Percentiles rank a stretch among this genome's conserved stretches.
Conservation (phyloP, 1,140 invertebrate genomes). For the Drosophila eugracilis region DNA sequence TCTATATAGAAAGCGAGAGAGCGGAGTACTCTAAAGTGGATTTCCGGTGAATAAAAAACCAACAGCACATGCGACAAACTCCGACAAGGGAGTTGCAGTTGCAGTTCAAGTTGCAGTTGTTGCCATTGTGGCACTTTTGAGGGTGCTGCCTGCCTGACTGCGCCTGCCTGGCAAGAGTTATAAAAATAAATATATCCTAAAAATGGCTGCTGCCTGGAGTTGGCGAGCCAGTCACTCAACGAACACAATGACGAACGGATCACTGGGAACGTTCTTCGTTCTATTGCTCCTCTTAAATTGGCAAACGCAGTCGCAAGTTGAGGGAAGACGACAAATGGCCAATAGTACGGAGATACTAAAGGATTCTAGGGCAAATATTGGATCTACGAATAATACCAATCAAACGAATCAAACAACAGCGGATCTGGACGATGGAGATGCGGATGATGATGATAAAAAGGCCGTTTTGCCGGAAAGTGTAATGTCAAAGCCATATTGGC, state of each 20-base stretch:
- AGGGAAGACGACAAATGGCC: conserved; percentile 36
- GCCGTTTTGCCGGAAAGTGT: conserved; percentile 12
- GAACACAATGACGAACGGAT: conserved; percentile 18
- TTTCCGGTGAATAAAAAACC: conserved; percentile 82
- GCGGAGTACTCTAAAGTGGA: conserved; percentile 70
- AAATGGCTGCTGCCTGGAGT: conserved; percentile 38
- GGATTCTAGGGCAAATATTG: conserved; percentile 60
- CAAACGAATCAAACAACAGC: neutral
- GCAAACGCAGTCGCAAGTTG: conserved; percentile 1
- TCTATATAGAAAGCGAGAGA: conserved; percentile 7
- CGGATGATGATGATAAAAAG: conserved; percentile 51
- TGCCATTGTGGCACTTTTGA: conserved; percentile 32
- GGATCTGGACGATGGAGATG: conserved; percentile 13
- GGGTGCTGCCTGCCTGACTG: conserved; percentile 22
- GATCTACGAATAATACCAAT: conserved; percentile 1
- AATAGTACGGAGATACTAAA: conserved; percentile 56
- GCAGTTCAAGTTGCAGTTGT: conserved; percentile 34
- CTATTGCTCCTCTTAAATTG: conserved; percentile 16
- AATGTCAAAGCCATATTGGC: conserved; percentile 50
- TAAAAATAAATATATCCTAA: conserved; percentile 72
- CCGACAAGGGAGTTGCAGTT: conserved; percentile 51
- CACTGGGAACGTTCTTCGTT: conserved; percentile 25
- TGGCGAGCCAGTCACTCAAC: conserved; percentile 29
- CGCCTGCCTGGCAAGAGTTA: conserved; percentile 46
- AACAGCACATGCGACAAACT: conserved; percentile 65